Percentiles rank a stretch among this genome's conserved stretches.
phyloP scores from a whole-genome alignment of 2,888 invertebrate genomes.

The Amiota mariae region DNA sequence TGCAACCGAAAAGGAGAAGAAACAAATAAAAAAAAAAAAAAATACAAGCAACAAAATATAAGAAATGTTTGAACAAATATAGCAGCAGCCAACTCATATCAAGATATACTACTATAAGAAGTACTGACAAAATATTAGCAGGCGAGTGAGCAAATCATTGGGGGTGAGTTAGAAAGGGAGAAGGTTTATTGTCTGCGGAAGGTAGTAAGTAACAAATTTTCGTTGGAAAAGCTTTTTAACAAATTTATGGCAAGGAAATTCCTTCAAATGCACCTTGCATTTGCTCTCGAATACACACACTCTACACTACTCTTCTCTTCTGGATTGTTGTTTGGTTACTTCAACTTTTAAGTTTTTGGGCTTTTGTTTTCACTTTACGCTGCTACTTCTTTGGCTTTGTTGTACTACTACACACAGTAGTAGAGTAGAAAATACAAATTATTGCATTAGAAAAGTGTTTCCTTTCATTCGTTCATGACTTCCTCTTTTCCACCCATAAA shows the following conservation, averaged over 20 bases:
- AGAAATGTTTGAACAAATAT: slow-evolving; percentile 35
- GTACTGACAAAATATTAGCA: slow-evolving; percentile 48
- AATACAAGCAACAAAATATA: background rate
- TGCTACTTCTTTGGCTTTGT: slow-evolving; percentile 5
- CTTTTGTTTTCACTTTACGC: background rate
- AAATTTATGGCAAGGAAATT: slow-evolving; percentile 66
- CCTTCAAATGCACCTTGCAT: slow-evolving; percentile 34
- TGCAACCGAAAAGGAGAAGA: background rate
- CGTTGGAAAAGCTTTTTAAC: slow-evolving; percentile 64
- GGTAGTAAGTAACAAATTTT: slow-evolving; percentile 63
- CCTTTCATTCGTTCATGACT: slow-evolving; percentile 13
- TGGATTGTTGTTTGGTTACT: slow-evolving; percentile 56
- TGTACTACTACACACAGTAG: too few species aligned
- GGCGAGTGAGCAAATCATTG: slow-evolving; percentile 33
- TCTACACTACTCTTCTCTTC: background rate
- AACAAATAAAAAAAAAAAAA: background rate
- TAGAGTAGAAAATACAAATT: slow-evolving; percentile 39
- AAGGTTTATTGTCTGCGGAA: slow-evolving; percentile 69
- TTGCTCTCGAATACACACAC: slow-evolving; percentile 35
- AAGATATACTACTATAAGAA: background rate
- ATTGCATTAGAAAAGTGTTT: slow-evolving; percentile 28
- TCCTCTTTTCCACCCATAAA: too few species aligned
- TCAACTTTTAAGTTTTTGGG: slow-evolving; percentile 20
- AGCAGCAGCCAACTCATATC: slow-evolving; percentile 25
- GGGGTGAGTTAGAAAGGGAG: background rate